Evolutionary conservation across 2,797 vertebrate species (phyloP).

Genomic region (Chaetodon trifasciatus): DNA sequence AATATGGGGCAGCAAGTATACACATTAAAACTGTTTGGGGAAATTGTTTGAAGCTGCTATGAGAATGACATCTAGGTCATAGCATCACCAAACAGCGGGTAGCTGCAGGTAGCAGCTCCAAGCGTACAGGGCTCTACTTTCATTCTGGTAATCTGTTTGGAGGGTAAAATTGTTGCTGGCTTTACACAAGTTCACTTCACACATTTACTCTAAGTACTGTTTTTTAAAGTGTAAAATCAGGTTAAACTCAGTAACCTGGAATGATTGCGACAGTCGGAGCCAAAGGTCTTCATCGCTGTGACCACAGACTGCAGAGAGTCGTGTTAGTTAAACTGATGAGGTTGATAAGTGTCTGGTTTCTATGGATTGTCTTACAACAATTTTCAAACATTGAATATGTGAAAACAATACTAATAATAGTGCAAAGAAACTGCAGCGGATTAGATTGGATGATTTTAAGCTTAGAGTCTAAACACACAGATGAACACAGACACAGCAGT

Average conservation of each 20-base stretch:
- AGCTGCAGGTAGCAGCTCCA: conserved; percentile 22
- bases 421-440: background rate
- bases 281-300: background rate
- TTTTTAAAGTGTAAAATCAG: background rate
- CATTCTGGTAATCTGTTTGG: conserved; percentile 20
- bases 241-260: background rate
- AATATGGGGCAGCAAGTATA: background rate
- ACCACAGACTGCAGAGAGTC: background rate
- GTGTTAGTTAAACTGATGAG: background rate
- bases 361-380: background rate
- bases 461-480: background rate
- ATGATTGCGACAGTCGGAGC: background rate
- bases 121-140: conserved; percentile 14
- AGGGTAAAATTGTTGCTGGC: background rate
- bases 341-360: background rate
- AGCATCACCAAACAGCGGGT: conserved; percentile 22
- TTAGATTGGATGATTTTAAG: conserved; percentile 9
- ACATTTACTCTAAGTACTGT: conserved; percentile 12
- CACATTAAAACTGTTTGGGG: conserved; percentile 17
- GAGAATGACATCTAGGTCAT: conserved; percentile 27
- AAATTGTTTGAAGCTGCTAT: conserved; percentile 23
- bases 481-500: background rate
- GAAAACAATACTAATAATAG: background rate
- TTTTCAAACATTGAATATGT: background rate
- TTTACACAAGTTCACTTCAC: conserved; percentile 5